phyloP scores from a whole-genome alignment of 2,113 vertebrate genomes.

The Phoenicopterus ruber region DNA sequence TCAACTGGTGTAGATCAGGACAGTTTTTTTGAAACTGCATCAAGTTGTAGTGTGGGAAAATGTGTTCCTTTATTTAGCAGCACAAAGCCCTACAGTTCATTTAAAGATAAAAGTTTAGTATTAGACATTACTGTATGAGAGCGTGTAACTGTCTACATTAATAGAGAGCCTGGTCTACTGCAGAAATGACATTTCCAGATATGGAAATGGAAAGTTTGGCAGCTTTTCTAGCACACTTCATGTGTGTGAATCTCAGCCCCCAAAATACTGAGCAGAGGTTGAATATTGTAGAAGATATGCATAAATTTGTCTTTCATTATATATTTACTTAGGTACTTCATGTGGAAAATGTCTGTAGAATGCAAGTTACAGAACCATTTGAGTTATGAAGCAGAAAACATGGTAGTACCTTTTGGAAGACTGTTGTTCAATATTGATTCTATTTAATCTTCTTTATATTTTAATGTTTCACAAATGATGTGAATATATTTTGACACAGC shows the following conservation, averaged over 20 bases:
- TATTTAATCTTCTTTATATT: background rate
- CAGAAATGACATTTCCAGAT: conserved; percentile 14
- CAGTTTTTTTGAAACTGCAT: background rate
- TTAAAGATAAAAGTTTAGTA: background rate
- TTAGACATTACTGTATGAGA: background rate
- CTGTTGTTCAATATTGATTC: background rate
- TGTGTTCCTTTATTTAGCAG: conserved; percentile 8
- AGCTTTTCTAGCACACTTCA: background rate
- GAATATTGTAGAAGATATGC: background rate
- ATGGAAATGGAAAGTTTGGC: background rate
- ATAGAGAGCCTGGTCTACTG: background rate
- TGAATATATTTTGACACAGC: background rate
- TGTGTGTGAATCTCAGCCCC: background rate
- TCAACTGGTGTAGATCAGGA: conserved; percentile 10
- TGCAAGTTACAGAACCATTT: background rate
- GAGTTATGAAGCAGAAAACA: background rate
- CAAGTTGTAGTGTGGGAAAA: conserved; percentile 1
- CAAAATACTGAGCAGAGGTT: background rate
- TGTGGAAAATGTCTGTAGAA: background rate
- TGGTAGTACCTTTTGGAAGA: background rate
- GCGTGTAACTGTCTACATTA: background rate
- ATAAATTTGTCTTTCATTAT: background rate
- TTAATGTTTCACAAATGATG: background rate
- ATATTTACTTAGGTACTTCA: background rate
- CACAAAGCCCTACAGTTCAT: conserved; percentile 5